These are phyloP conservation scores for Enteromius trimaculatus DNA, from an alignment of 2,797 vertebrate genomes.

Conservation along the genomic window DNA sequence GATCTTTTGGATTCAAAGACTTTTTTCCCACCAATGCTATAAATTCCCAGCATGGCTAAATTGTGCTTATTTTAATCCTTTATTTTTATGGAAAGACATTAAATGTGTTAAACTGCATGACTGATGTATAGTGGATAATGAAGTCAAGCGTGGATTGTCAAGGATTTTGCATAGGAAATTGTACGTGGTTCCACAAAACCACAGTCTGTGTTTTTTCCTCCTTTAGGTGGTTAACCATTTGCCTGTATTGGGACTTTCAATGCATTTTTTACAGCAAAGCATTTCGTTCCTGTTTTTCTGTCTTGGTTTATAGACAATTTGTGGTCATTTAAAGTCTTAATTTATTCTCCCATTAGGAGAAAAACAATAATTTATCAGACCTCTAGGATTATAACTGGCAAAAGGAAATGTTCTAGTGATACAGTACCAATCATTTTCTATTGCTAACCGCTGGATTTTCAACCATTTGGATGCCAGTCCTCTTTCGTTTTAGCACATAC, in stretches of 20 bases:
- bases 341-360: constrained; percentile 65
- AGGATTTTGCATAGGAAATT: constrained; percentile 21
- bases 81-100: constrained; percentile 19
- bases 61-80: constrained; percentile 32
- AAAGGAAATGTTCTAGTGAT: constrained; percentile 60
- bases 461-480: constrained; percentile 50
- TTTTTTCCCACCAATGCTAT: constrained; percentile 13
- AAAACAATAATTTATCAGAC: constrained; percentile 64
- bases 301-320: constrained; percentile 49
- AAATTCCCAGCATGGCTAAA: constrained; percentile 9
- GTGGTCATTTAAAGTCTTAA: constrained; percentile 56
- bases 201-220: not conserved
- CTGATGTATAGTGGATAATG: constrained; percentile 35
- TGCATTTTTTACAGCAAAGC: constrained; percentile 38
- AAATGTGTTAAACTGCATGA: constrained; percentile 14
- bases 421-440: constrained; percentile 60
- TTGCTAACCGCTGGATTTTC: constrained; percentile 70
- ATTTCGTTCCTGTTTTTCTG: constrained; percentile 40
- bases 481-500: constrained; percentile 51
- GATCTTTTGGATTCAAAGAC: not conserved
- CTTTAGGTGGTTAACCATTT: constrained; percentile 31
- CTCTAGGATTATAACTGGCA: constrained; percentile 60
- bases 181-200: constrained; percentile 21
- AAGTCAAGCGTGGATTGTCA: constrained; percentile 38
- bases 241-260: constrained; percentile 15